Evolutionary conservation across 1,140 invertebrate species (phyloP).

Genomic region (Drosophila azteca): DNA sequence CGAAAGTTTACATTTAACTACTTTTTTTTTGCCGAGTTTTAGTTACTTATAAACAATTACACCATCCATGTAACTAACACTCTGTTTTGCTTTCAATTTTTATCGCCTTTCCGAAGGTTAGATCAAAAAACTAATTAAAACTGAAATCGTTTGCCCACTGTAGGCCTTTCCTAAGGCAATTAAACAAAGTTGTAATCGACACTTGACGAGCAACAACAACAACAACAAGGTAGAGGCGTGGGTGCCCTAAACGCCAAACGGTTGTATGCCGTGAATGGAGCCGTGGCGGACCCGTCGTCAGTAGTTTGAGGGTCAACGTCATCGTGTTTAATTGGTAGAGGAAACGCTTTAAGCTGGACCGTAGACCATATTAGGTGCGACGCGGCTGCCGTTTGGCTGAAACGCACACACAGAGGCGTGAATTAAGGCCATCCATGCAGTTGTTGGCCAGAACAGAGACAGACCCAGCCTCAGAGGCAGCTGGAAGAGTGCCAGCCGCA

Average conservation of each 20-base stretch:
- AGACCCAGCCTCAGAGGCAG: conserved; percentile 9
- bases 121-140: neutral
- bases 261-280: conserved; percentile 31
- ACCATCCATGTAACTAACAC: too few species aligned
- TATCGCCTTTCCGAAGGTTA: neutral
- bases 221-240: conserved; percentile 41
- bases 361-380: conserved; percentile 65
- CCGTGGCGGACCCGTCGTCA: neutral
- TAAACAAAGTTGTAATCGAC: neutral
- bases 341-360: conserved; percentile 47
- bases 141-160: neutral
- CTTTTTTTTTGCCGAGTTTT: too few species aligned
- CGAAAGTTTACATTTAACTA: too few species aligned
- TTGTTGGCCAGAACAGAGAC: conserved; percentile 29
- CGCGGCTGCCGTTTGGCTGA: conserved; percentile 49
- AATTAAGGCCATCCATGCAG: conserved; percentile 68
- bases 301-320: conserved; percentile 68
- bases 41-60: neutral
- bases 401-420: conserved; percentile 56
- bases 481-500: neutral
- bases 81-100: neutral
- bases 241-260: conserved; percentile 9
- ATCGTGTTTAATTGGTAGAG: conserved; percentile 55
- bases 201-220: conserved; percentile 20
- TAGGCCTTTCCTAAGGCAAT: neutral